Conservation (phyloP, 2,888 invertebrate species). For the Elysia crispata region DNA sequence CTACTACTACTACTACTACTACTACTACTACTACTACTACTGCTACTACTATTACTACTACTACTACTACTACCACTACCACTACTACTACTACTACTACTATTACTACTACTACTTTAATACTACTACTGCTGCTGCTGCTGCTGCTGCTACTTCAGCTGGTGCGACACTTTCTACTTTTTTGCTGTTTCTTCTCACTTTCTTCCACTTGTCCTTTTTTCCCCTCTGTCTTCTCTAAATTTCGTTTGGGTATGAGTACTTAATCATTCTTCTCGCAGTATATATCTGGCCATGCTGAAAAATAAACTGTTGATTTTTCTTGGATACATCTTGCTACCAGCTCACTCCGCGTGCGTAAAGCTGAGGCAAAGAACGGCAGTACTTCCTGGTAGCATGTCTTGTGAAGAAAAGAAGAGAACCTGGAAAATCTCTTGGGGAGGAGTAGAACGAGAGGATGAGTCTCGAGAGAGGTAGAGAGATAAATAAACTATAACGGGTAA, state of each 20-base stretch:
- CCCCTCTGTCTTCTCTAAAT: not conserved
- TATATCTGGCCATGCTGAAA: not conserved
- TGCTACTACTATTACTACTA: slow-evolving; percentile 12
- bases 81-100: slow-evolving; percentile 5
- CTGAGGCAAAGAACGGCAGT: too few species aligned
- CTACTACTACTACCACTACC: not conserved
- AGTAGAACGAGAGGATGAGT: too few species aligned
- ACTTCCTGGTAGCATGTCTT: too few species aligned
- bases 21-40: slow-evolving; percentile 17
- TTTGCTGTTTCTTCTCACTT: not conserved
- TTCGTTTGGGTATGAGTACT: not conserved
- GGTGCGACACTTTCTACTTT: too few species aligned
- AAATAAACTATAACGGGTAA: too few species aligned
- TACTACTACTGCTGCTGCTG: not conserved
- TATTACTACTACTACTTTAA: not conserved
- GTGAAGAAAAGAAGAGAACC: too few species aligned
- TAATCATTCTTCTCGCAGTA: not conserved
- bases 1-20: slow-evolving; percentile 18
- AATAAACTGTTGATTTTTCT: slow-evolving; percentile 35
- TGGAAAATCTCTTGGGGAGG: too few species aligned
- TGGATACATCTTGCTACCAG: not conserved
- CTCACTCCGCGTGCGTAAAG: slow-evolving; percentile 11
- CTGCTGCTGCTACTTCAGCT: not conserved
- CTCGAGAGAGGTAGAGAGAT: too few species aligned
- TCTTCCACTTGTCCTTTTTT: too few species aligned